Base-by-base conservation (phyloP, 64 coral and sea anemone genomes). In the Montipora cactus region DNA sequence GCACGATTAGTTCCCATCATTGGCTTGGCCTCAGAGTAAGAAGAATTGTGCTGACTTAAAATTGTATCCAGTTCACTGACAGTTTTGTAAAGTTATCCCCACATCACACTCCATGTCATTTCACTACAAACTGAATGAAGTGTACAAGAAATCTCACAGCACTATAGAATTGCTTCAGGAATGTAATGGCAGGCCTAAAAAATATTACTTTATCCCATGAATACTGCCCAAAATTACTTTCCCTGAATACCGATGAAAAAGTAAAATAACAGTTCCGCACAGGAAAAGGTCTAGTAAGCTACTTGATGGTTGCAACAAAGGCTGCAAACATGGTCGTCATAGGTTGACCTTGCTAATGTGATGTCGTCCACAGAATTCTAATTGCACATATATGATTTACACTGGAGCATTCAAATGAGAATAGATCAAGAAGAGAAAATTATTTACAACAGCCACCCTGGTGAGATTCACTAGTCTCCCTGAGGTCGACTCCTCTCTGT, bases 381-480 rank as follows among this genome's bases (percentile, higher is more conserved):
- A 61, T 70, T 9, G 81, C 15, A 84, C 62, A 68, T 86, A 8
- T 59, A 10, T 67, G 62, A 72, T 86, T 86, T 86, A 86, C 62
- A 72, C 19, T 5, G 8, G 45, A 86, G 28, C 23, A 84, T 84
- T 67, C 62, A 66, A 71, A 51, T 50, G 46, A 71, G 47, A 71
- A 59, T 48, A 49, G 45, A 71, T 46, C 19, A 12, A 6, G 10
- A 55, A 83, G n/a, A 66, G 71, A 6, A 89, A 64, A 68, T 93
- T 87, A 99, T 99, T 99, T 99, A 96, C 98, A 96, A 66, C 98
- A 99, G 47, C 98, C 98, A 47, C 95, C 75, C 9, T 89, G 84
- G 8, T 81, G 92, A 44, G 90, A 88, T 20, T 94, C 95, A 72
- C 95, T 99, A 18, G 89, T 89, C 71, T 99, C 98, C 3, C 89